phyloP scores from a whole-genome alignment of 2,888 invertebrate genomes.

The Nebria salina region DNA sequence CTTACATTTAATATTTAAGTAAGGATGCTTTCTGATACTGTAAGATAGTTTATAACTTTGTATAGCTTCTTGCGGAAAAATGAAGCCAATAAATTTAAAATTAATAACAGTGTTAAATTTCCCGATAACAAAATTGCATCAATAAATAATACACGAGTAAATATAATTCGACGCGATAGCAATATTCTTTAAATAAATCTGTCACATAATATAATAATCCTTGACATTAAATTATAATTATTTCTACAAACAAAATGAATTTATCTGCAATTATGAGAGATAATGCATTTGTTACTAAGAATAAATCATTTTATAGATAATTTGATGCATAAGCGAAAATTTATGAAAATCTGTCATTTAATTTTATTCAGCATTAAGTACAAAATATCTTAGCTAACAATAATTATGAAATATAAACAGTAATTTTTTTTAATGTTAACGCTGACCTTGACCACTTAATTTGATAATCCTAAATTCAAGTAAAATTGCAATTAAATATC shows the following conservation, averaged over 20 bases:
- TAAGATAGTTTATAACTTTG: not conserved
- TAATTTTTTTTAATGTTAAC: no score
- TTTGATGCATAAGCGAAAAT: not conserved
- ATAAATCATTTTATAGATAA: not conserved
- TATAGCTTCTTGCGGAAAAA: not conserved
- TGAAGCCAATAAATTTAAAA: not conserved
- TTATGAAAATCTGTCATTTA: not conserved
- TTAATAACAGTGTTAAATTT: constrained; percentile 5
- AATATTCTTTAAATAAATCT: not conserved
- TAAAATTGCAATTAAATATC: not conserved
- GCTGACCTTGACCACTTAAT: no score
- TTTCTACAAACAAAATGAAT: not conserved
- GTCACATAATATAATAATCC: not conserved
- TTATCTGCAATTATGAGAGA: not conserved
- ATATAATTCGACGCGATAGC: not conserved
- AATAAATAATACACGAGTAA: constrained; percentile 17
- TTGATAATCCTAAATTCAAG: no score
- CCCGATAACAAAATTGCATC: not conserved
- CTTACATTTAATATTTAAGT: not conserved
- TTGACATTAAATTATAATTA: not conserved
- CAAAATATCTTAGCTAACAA: no score
- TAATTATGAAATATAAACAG: no score
- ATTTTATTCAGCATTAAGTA: no score
- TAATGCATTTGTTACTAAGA: not conserved
- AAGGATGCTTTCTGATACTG: not conserved